phyloP scores from a whole-genome alignment of 2,797 vertebrate species.

The Monodelphis domestica region DNA sequence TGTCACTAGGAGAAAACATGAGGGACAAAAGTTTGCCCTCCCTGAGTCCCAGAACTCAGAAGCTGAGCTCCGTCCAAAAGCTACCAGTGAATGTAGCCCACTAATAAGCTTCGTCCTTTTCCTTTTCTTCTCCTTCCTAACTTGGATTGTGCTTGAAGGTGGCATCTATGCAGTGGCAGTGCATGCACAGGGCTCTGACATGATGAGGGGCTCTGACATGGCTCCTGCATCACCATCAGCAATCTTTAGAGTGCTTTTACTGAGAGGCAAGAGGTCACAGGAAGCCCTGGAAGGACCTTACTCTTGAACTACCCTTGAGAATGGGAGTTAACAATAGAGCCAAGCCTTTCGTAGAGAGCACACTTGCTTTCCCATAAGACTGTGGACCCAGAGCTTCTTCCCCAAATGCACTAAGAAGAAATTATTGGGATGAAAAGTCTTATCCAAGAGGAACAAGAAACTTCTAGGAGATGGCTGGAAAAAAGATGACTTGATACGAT shows the following conservation, averaged over 20 bases:
- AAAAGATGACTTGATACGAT: neutral
- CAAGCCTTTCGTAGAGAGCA: neutral
- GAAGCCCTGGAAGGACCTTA: neutral
- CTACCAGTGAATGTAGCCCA: neutral
- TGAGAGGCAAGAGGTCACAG: neutral
- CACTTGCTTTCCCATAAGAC: neutral
- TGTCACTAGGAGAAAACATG: slow-evolving; percentile 50
- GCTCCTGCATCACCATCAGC: neutral
- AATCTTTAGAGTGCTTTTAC: neutral
- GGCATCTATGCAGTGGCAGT: neutral
- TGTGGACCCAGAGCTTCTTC: neutral
- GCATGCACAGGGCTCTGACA: neutral
- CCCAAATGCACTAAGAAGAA: neutral
- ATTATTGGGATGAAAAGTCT: neutral
- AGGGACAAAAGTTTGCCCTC: slow-evolving; percentile 21
- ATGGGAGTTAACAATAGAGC: neutral
- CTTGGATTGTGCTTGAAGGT: neutral
- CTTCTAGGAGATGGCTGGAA: neutral
- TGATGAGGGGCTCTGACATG: neutral
- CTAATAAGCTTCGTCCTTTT: too few species aligned
- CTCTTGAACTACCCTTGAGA: neutral
- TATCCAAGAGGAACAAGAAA: neutral
- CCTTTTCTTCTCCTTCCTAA: neutral
- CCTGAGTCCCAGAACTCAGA: slow-evolving; percentile 6
- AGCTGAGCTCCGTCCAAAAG: slow-evolving; percentile 8